Evolutionary conservation across 2,797 vertebrate genomes (phyloP).

Genomic region (Poecilia wingei): DNA sequence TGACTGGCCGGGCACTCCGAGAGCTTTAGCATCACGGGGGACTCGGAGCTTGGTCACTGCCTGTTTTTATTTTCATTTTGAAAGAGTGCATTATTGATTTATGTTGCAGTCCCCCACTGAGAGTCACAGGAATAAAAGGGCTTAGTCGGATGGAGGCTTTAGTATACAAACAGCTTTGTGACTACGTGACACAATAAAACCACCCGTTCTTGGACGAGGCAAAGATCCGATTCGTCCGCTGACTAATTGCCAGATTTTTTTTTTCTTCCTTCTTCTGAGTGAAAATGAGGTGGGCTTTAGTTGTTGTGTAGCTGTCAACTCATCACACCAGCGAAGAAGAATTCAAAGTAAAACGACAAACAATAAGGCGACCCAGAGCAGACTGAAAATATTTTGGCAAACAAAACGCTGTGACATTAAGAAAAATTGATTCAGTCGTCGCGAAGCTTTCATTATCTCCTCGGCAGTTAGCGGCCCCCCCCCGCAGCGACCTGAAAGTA

Average conservation of each 20-base stretch:
- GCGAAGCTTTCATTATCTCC: constrained; percentile 55
- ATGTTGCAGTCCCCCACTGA: constrained; percentile 49
- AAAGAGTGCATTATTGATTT: constrained; percentile 71
- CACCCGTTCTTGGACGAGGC: constrained; percentile 8
- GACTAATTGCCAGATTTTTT: constrained; percentile 20
- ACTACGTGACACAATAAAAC: constrained; percentile 31
- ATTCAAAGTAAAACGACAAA: constrained; percentile 33
- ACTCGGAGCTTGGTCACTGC: constrained; percentile 56
- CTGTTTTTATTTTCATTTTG: constrained; percentile 66
- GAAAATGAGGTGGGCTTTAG: constrained; percentile 20
- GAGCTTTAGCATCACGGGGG: constrained; percentile 57
- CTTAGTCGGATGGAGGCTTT: constrained; percentile 41
- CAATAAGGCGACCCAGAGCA: constrained; percentile 29
- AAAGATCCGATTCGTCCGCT: constrained; percentile 19
- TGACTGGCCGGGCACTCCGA: constrained; percentile 57
- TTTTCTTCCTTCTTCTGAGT: background rate
- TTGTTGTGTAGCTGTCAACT: constrained; percentile 38
- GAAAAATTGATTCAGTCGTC: constrained; percentile 51
- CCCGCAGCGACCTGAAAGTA: constrained; percentile 32
- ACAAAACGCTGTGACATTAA: constrained; percentile 60
- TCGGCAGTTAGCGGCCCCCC: constrained; percentile 31
- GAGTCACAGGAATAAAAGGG: constrained; percentile 52
- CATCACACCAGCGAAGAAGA: constrained; percentile 34
- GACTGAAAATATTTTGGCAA: constrained; percentile 46
- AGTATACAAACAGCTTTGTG: constrained; percentile 43